phyloP scores from a whole-genome alignment of 2,113 vertebrate species.

The Seriola dumerili region DNA sequence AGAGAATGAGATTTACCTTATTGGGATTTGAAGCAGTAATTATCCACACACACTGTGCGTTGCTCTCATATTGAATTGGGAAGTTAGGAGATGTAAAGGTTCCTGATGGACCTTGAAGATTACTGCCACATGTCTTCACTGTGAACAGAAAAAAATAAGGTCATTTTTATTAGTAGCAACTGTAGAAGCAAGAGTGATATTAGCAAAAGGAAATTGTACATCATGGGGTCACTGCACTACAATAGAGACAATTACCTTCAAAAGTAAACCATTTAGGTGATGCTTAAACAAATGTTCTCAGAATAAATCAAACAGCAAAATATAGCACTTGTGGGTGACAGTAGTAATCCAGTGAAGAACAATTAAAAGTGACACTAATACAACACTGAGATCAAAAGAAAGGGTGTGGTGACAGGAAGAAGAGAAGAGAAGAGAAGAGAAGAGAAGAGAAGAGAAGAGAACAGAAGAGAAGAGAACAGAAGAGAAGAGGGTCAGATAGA shows the following conservation, averaged over 20 bases:
- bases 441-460: slow-evolving; percentile 47
- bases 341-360: slow-evolving; percentile 17
- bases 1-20: slow-evolving; percentile 77
- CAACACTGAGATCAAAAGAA: slow-evolving; percentile 13
- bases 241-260: slow-evolving; percentile 46
- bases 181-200: slow-evolving; percentile 13
- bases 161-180: slow-evolving; percentile 17
- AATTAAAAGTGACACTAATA: slow-evolving; percentile 53
- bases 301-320: slow-evolving; percentile 25
- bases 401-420: background rate
- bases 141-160: slow-evolving; percentile 44
- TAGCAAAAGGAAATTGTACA: slow-evolving; percentile 17
- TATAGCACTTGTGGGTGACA: slow-evolving; percentile 16
- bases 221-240: background rate
- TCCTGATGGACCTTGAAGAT: slow-evolving; percentile 86
- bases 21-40: slow-evolving; percentile 87
- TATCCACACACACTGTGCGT: slow-evolving; percentile 89
- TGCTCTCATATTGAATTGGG: slow-evolving; percentile 88
- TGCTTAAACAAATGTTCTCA: slow-evolving; percentile 1
- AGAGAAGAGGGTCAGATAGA: slow-evolving; percentile 67
- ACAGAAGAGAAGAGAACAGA: slow-evolving; percentile 37
- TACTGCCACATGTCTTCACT: slow-evolving; percentile 89
- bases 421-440: slow-evolving; percentile 1
- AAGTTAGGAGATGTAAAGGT: slow-evolving; percentile 87
- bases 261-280: slow-evolving; percentile 48